Evolutionary conservation across 2,797 vertebrate species (phyloP), one percentile per base, ranked within the genome.

Genomic region (Ptychadena robeensis): DNA sequence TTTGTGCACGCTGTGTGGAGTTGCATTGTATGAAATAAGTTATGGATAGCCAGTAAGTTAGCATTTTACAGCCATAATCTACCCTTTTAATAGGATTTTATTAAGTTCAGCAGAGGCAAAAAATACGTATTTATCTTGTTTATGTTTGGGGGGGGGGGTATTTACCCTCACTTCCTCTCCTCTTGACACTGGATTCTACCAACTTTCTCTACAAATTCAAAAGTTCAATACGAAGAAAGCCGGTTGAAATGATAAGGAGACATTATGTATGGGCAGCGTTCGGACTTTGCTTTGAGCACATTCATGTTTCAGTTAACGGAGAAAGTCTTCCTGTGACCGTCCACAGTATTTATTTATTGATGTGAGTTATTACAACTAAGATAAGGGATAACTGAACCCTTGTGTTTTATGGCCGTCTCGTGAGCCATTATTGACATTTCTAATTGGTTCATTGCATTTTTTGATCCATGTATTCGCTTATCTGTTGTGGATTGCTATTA

Each of bases 381-480:
- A 82, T 82, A 70, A 76, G 65, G 34, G 18, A 70, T 15, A 31
- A 15, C 35, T 10, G 2, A 66, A 66, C 37, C 37, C 30, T 15
- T 14, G 30, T 9, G 44, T 48, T 66, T 82, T 73, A 77, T 71
- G 35, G 10, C 57, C 18, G 34, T 67, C 73, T 37, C 7, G 35
- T 11, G 31, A 69, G n/a, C 22, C 68, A 18, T 73, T 70, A 44
- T 77, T 70, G 66, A 77, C 81, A 15, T 59, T 67, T 28, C 12
- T 35, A 82, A 68, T 75, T 82, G 53, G 44, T 10, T 25, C 63
- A 10, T 69, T 75, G 40, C 69, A 14, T 78, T 68, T 40, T 53
- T 34, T 15, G 5, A 5, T 76, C 11, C 10, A 10, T 44, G 8
- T 14, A 40, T 40, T 57, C 59, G 2, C 64, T 82, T 77, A 70